These are phyloP conservation scores for Anguilla rostrata DNA, from an alignment of 2,113 vertebrate genomes.

Conservation along the genomic window DNA sequence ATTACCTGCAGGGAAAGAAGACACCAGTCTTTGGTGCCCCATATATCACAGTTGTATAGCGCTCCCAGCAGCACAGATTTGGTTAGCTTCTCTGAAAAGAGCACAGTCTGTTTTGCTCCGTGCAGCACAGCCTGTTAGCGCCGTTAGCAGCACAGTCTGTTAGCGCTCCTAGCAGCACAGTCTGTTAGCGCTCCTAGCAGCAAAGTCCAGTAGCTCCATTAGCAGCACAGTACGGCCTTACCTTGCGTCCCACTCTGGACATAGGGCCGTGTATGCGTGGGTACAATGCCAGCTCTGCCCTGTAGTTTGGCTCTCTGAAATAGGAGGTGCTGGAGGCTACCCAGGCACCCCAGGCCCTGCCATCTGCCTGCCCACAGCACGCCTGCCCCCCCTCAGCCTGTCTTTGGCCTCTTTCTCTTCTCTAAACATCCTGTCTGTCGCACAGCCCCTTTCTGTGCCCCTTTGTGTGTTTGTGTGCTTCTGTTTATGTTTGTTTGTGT, in stretches of 20 bases:
- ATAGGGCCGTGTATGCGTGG: neutral
- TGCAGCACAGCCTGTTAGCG: too few relatives aligned
- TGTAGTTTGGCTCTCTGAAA: neutral
- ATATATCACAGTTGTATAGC: too few relatives aligned
- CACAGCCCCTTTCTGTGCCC: neutral
- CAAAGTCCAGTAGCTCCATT: too few relatives aligned
- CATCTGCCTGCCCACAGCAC: neutral
- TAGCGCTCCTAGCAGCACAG: too few relatives aligned
- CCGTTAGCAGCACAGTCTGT: too few relatives aligned
- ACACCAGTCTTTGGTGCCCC: too few relatives aligned
- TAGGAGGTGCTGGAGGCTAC: neutral
- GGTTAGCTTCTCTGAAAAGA: too few relatives aligned
- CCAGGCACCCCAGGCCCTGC: neutral
- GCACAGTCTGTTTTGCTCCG: too few relatives aligned
- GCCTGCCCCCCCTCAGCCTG: neutral
- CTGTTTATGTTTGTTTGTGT: too few relatives aligned
- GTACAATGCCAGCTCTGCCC: neutral
- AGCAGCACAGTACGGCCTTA: neutral
- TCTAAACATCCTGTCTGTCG: neutral
- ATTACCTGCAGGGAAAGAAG: too few relatives aligned
- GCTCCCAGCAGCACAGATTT: too few relatives aligned
- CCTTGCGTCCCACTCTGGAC: neutral
- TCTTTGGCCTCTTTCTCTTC: neutral
- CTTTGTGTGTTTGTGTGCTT: neutral
- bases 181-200: too few relatives aligned